These are phyloP conservation scores for Ephestia elutella DNA, from an alignment of 1,140 invertebrate genomes.

Conservation along the genomic window DNA sequence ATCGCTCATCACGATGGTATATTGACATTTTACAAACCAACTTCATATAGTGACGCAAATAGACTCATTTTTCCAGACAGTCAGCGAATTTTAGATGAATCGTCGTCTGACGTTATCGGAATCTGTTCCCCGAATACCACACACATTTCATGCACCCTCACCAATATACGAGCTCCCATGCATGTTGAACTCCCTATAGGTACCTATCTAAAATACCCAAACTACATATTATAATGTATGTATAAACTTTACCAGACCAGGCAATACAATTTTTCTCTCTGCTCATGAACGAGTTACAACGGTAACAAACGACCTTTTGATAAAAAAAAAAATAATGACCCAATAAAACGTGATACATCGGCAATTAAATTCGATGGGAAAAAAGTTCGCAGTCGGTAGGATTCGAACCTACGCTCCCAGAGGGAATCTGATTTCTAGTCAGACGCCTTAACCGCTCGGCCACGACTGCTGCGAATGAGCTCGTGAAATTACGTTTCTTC, in stretches of 20 bases:
- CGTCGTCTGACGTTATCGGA: not conserved
- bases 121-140: not conserved
- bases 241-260: not conserved
- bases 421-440: conserved; percentile 90
- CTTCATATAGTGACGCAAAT: not conserved
- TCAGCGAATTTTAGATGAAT: not conserved
- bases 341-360: conserved; percentile 20
- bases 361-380: conserved; percentile 21
- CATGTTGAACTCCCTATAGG: too few species aligned
- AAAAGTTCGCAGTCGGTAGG: conserved; percentile 83
- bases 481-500: not conserved
- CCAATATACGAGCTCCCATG: too few species aligned
- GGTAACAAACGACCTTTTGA: conserved; percentile 16
- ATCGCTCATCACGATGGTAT: not conserved
- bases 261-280: not conserved
- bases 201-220: too few species aligned
- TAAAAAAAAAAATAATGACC: conserved; percentile 19
- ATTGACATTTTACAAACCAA: conserved; percentile 3
- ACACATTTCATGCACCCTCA: not conserved
- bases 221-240: not conserved
- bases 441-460: conserved; percentile 89
- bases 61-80: conserved; percentile 1
- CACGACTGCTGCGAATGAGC: conserved; percentile 54
- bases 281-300: conserved; percentile 9
- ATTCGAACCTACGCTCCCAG: conserved; percentile 91